phyloP scores from a whole-genome alignment of 1,140 invertebrate genomes.

The Euwallacea fornicatus region DNA sequence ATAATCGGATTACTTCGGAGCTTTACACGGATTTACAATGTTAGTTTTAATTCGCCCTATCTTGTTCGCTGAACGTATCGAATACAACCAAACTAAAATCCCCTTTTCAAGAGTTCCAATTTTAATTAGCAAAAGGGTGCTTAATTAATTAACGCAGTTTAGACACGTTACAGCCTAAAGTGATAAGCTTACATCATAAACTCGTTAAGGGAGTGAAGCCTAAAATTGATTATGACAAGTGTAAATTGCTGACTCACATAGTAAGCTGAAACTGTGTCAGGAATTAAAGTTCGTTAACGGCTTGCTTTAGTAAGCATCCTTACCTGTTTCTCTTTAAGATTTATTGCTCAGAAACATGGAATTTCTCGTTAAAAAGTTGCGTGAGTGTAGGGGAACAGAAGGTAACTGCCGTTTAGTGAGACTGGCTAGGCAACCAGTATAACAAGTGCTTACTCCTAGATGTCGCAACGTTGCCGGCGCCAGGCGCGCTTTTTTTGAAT shows the following conservation, averaged over 20 bases:
- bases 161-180: constrained; percentile 24
- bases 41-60: background rate
- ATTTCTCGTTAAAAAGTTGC: background rate
- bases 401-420: no score
- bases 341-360: no score
- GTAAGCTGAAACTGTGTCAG: constrained; percentile 12
- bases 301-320: constrained; percentile 1
- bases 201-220: constrained; percentile 28
- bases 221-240: constrained; percentile 31
- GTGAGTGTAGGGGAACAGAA: no score
- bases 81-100: background rate
- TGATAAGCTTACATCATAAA: constrained; percentile 25
- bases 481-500: no score
- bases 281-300: constrained; percentile 2
- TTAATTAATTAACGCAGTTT: constrained; percentile 23
- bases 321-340: background rate
- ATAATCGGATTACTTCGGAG: constrained; percentile 10
- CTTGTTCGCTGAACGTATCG: background rate
- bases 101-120: background rate
- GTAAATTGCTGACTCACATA: constrained; percentile 24
- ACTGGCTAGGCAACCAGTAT: no score
- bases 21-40: background rate
- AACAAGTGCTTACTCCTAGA: no score
- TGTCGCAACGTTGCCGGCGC: no score
- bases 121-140: constrained; percentile 2